Evolutionary conservation across 2,888 invertebrate genomes (phyloP).

Genomic region (Tricholauxania praeusta): DNA sequence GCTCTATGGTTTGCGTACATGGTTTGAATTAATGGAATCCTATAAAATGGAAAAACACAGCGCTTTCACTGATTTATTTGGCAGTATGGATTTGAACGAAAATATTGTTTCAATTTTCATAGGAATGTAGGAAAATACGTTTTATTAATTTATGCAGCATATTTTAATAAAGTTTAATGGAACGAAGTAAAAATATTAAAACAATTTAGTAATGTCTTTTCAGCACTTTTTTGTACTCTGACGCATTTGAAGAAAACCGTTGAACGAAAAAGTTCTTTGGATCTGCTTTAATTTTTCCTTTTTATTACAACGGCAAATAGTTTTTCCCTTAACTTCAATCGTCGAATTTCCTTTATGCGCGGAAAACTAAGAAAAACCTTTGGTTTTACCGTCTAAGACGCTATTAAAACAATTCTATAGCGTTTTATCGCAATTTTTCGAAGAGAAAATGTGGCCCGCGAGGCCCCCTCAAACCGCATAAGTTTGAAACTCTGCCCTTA

Average conservation of each 20-base stretch:
- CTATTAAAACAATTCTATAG: neutral
- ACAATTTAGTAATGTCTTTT: neutral
- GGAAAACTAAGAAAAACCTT: too few species aligned
- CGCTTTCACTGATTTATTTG: constrained; percentile 29
- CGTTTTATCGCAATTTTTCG: neutral
- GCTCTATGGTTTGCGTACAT: neutral
- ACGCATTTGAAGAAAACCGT: neutral
- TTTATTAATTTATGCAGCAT: too few species aligned
- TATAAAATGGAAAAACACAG: constrained; percentile 35
- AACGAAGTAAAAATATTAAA: neutral
- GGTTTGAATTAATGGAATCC: constrained; percentile 41
- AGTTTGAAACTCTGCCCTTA: neutral
- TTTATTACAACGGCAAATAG: too few species aligned
- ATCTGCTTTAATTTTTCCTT: too few species aligned
- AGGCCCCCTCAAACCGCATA: neutral
- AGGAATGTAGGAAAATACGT: too few species aligned
- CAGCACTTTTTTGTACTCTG: neutral
- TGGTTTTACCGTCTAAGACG: too few species aligned
- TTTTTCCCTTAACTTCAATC: too few species aligned
- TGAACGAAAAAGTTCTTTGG: neutral
- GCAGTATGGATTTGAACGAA: neutral
- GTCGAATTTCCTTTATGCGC: too few species aligned
- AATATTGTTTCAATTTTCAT: too few species aligned
- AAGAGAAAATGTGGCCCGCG: neutral
- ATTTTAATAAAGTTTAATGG: neutral